Percentiles rank a stretch among this genome's conserved stretches.
Conservation (phyloP, 1,140 invertebrate species). For the Parasteatoda tepidariorum region DNA sequence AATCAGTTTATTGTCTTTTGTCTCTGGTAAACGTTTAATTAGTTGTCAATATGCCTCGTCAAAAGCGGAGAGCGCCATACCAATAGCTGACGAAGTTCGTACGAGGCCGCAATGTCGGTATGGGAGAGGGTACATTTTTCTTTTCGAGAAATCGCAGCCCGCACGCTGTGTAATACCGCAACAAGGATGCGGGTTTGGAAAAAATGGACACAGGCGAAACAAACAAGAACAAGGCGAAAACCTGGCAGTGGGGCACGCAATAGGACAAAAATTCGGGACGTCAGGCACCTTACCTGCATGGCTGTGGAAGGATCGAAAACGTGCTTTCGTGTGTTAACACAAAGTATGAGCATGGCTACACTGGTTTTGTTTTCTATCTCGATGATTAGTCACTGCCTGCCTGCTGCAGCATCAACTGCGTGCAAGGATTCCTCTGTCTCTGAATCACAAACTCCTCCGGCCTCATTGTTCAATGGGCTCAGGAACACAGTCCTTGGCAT, state of each 20-base stretch:
- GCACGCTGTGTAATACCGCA: background rate
- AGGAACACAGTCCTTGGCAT: background rate
- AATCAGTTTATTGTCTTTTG: background rate
- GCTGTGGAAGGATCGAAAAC: no score
- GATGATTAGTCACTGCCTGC: no score
- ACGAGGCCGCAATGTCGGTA: background rate
- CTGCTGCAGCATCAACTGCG: background rate
- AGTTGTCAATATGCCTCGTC: background rate
- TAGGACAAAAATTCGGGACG: no score
- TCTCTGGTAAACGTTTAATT: background rate
- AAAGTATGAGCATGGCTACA: no score
- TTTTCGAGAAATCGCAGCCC: background rate
- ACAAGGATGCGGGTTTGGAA: background rate
- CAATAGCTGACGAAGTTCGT: background rate
- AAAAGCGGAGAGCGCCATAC: background rate
- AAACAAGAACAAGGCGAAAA: no score
- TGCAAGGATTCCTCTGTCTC: background rate
- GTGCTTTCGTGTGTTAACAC: no score
- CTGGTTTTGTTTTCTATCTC: no score
- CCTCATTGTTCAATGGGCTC: background rate
- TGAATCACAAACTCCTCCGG: background rate
- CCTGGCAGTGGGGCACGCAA: no score
- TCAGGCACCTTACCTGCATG: no score
- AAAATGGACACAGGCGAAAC: no score
- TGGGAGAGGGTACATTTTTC: background rate